phyloP scores from a whole-genome alignment of 2,113 vertebrate genomes.

The Limnothrissa miodon region DNA sequence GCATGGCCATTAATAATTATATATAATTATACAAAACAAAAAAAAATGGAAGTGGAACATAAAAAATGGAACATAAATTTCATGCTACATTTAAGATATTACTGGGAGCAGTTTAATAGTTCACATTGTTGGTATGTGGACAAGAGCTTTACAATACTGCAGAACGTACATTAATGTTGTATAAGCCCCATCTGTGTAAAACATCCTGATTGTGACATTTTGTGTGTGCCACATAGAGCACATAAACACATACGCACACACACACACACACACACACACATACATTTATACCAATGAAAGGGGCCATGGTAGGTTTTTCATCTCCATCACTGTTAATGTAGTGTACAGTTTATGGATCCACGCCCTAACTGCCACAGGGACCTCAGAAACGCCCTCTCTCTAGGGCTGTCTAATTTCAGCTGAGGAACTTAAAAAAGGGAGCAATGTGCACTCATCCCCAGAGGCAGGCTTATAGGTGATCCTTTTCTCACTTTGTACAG shows the following conservation, averaged over 20 bases:
- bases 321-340: not conserved
- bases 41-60: too few species aligned
- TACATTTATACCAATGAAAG: too few species aligned
- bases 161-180: too few species aligned
- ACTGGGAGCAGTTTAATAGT: not conserved
- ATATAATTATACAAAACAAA: too few species aligned
- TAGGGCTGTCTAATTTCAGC: not conserved
- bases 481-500: not conserved
- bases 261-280: not conserved
- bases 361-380: slow-evolving; percentile 39
- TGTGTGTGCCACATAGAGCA: not conserved
- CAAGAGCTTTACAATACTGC: too few species aligned
- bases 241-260: too few species aligned
- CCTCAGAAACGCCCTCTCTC: slow-evolving; percentile 20
- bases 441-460: not conserved
- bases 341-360: slow-evolving; percentile 35
- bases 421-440: not conserved
- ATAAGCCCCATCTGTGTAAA: not conserved
- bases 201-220: not conserved
- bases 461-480: not conserved
- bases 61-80: too few species aligned
- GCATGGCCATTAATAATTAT: too few species aligned
- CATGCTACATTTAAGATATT: too few species aligned
- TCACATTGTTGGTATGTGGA: too few species aligned
- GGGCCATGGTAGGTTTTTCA: not conserved